A percentile compares a stretch with the other conserved stretches of the same genome.
phyloP scores from a whole-genome alignment of 2,113 vertebrate genomes.

The Peucedramus taeniatus region DNA sequence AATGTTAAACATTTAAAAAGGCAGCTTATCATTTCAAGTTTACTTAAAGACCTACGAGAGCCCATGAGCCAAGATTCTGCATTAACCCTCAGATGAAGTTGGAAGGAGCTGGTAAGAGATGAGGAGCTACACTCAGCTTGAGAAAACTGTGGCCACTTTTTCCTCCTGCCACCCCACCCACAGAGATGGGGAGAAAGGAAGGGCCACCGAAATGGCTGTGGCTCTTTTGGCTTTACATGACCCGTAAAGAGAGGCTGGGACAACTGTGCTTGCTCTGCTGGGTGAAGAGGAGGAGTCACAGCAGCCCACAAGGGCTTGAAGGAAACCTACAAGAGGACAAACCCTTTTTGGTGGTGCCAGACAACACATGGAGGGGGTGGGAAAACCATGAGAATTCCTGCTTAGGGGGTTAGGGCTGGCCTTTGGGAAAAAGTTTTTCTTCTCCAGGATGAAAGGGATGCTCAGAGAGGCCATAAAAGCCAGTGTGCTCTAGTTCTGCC shows the following conservation, averaged over 20 bases:
- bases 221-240: neutral
- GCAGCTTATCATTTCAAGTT: conserved; percentile 44
- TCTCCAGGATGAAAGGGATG: neutral
- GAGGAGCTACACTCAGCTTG: neutral
- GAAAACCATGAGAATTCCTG: neutral
- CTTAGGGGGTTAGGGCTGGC: neutral
- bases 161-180: neutral
- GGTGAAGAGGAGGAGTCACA: neutral
- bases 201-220: rapidly evolving
- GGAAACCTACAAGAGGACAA: neutral
- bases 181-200: neutral
- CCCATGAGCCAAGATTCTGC: neutral
- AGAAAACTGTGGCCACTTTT: neutral
- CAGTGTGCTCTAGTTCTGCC: rapidly evolving
- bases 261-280: neutral
- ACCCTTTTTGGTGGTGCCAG: neutral
- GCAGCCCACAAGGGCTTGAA: neutral
- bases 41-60: conserved; percentile 9
- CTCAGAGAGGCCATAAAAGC: neutral
- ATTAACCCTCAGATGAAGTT: neutral
- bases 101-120: neutral
- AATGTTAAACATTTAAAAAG: conserved; percentile 33
- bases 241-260: neutral
- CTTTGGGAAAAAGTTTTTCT: neutral
- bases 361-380: neutral